Percentiles rank a stretch among this genome's conserved stretches.
These are phyloP conservation scores for Leptosomus discolor DNA, from an alignment of 2,113 vertebrate genomes.

Conservation along the genomic window DNA sequence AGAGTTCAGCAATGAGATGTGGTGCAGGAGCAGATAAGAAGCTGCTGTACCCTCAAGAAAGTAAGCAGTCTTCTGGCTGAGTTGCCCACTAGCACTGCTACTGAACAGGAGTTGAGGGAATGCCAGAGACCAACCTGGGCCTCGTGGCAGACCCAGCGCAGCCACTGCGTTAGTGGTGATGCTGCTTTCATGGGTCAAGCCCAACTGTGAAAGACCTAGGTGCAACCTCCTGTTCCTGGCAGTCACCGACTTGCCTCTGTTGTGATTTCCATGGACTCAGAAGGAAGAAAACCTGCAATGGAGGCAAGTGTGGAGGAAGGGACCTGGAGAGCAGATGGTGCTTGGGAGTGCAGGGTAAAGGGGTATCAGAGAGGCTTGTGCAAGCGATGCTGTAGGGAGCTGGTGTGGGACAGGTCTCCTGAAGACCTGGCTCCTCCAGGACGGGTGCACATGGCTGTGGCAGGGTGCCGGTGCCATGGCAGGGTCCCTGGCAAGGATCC, in stretches of 20 bases:
- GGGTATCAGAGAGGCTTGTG: not conserved
- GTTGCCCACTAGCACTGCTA: fast-evolving
- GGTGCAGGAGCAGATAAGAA: not conserved
- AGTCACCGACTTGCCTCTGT: not conserved
- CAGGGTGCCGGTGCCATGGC: not conserved
- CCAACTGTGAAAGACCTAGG: fast-evolving
- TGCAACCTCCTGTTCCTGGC: not conserved
- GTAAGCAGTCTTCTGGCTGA: not conserved
- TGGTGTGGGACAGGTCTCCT: fast-evolving
- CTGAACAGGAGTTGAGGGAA: fast-evolving
- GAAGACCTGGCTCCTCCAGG: not conserved
- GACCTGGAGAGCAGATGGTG: not conserved
- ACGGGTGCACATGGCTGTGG: fast-evolving
- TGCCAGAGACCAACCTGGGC: not conserved
- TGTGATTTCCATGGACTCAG: fast-evolving
- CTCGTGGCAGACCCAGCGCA: not conserved
- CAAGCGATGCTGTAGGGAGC: fast-evolving
- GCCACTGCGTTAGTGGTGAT: not conserved
- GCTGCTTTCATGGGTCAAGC: not conserved
- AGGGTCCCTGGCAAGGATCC: not conserved
- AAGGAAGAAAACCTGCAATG: not conserved
- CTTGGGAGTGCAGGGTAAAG: fast-evolving
- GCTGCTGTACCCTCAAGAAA: not conserved
- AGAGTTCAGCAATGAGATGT: not conserved
- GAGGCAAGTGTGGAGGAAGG: not conserved